Conservation (phyloP, 2,797 vertebrate genomes). For the Dermochelys coriacea region DNA sequence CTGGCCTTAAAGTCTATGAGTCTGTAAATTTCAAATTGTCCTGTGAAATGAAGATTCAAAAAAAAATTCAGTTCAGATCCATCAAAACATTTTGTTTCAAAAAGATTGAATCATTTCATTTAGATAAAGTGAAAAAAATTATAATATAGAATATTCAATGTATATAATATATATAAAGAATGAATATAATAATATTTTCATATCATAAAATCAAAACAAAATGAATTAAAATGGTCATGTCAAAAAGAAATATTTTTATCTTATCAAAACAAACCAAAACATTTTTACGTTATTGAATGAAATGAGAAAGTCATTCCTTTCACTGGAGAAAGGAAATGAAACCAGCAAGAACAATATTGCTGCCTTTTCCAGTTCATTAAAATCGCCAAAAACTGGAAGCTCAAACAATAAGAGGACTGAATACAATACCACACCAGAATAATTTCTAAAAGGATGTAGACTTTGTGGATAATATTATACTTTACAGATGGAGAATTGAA, state of each 20-base stretch:
- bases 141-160: neutral
- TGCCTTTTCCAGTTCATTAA: neutral
- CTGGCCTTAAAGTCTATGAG: too few species aligned
- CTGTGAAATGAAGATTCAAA: too few species aligned
- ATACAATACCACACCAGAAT: neutral
- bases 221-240: neutral
- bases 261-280: neutral
- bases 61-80: too few species aligned
- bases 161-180: neutral
- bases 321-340: neutral
- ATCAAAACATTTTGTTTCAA: too few species aligned
- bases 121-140: too few species aligned
- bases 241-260: neutral
- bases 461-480: neutral
- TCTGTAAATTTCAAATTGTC: too few species aligned
- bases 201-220: neutral
- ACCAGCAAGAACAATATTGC: neutral
- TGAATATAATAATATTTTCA: neutral
- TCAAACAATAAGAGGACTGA: neutral
- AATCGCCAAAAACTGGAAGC: neutral
- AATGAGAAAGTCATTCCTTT: neutral
- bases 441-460: neutral
- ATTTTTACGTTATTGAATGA: neutral
- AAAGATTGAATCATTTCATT: too few species aligned
- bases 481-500: neutral